Percentiles rank a stretch among this genome's conserved stretches.
Conservation (phyloP, 2,113 vertebrate genomes). For the Anhinga rufa region DNA sequence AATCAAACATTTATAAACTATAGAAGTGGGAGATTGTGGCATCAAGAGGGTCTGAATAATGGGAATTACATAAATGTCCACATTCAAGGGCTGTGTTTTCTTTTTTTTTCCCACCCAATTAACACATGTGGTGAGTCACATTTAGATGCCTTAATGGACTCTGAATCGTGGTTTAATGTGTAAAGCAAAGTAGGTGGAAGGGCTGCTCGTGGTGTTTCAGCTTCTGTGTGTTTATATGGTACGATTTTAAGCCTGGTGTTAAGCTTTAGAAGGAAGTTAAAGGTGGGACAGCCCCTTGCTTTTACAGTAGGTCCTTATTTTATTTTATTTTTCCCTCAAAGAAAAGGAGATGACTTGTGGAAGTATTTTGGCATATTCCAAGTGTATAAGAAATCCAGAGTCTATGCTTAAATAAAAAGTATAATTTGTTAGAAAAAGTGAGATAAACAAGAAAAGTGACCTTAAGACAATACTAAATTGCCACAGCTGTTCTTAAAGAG, state of each 20-base stretch:
- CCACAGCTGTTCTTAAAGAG: neutral
- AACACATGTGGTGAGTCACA: slow-evolving; percentile 60
- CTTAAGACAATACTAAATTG: neutral
- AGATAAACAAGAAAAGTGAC: neutral
- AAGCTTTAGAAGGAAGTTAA: neutral
- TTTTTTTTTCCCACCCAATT: neutral
- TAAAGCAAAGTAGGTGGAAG: slow-evolving; percentile 45
- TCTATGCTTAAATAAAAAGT: neutral
- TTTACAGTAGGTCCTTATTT: neutral
- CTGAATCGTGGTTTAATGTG: slow-evolving; percentile 38
- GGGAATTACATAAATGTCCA: slow-evolving; percentile 64
- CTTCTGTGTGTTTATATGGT: neutral
- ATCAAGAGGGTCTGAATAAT: slow-evolving; percentile 64
- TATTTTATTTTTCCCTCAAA: neutral
- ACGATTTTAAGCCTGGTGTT: neutral
- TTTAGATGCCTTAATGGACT: slow-evolving; percentile 62
- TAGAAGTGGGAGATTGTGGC: slow-evolving; percentile 32
- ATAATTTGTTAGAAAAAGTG: neutral
- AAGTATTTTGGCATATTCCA: neutral
- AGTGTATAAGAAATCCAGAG: neutral
- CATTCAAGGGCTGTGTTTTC: neutral
- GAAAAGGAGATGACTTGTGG: neutral
- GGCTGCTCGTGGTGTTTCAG: neutral
- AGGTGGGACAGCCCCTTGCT: neutral
- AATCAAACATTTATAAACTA: slow-evolving; percentile 78